These are phyloP conservation scores for Cydia fagiglandana DNA, from an alignment of 1,140 invertebrate species.

Conservation along the genomic window DNA sequence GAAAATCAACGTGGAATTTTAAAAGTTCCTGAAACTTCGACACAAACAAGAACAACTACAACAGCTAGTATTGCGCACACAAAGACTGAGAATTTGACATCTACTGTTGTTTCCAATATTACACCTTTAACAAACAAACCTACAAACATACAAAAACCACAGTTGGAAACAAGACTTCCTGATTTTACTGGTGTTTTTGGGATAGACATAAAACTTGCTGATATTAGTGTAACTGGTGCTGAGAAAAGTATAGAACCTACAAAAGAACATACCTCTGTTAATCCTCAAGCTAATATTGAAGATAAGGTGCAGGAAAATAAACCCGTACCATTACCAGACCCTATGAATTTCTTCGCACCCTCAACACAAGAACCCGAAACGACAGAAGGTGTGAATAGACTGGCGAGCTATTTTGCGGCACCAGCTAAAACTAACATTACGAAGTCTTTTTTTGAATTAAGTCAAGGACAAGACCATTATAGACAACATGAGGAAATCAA, in stretches of 20 bases:
- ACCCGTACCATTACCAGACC: slow-evolving; percentile 45
- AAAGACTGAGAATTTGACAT: not conserved
- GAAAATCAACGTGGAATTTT: slow-evolving; percentile 32
- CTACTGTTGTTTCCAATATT: not conserved
- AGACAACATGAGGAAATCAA: slow-evolving; percentile 46
- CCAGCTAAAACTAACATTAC: slow-evolving; percentile 58
- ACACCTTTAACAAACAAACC: not conserved
- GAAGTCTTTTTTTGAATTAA: slow-evolving; percentile 77
- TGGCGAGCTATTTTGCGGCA: slow-evolving; percentile 67
- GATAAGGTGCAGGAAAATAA: not conserved
- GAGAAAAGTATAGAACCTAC: not conserved
- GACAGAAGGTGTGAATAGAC: slow-evolving; percentile 52
- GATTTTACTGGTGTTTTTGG: slow-evolving; percentile 25
- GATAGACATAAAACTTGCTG: not conserved
- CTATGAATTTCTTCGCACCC: slow-evolving; percentile 55
- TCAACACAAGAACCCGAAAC: slow-evolving; percentile 35
- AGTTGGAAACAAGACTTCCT: not conserved
- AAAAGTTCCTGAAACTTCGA: slow-evolving; percentile 50
- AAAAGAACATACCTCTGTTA: slow-evolving; percentile 31
- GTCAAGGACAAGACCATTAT: slow-evolving; percentile 72
- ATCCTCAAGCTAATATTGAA: slow-evolving; percentile 9
- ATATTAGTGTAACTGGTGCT: not conserved
- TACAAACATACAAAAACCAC: not conserved
- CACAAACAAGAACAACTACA: slow-evolving; percentile 44
- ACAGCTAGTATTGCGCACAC: slow-evolving; percentile 33